Conservation (phyloP, 1,140 invertebrate genomes). For the Chironomus striatipennis region DNA sequence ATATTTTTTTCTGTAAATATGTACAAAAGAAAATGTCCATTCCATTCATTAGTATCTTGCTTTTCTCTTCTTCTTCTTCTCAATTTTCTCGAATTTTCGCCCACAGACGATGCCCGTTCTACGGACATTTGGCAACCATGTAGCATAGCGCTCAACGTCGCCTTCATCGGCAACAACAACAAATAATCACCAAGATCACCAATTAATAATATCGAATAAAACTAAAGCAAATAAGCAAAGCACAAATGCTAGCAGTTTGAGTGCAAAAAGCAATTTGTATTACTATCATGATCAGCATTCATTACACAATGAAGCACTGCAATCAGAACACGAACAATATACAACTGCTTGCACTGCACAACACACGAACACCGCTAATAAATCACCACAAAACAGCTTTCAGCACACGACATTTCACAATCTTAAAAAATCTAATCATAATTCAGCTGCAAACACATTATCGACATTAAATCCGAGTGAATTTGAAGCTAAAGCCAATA, state of each 20-base stretch:
- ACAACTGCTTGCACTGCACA: conserved; percentile 18
- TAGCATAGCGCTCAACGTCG: conserved; percentile 40
- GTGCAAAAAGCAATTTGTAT: conserved; percentile 24
- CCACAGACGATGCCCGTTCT: conserved; percentile 39
- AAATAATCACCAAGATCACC: conserved; percentile 27
- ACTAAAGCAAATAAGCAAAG: not conserved
- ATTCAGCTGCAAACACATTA: not conserved
- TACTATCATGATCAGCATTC: conserved; percentile 21
- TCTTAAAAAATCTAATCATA: not conserved
- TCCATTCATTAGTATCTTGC: not conserved
- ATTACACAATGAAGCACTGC: conserved; percentile 19
- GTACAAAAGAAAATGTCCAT: no score
- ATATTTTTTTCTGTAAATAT: no score
- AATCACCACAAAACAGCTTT: not conserved
- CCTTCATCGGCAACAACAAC: conserved; percentile 31
- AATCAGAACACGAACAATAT: conserved; percentile 15
- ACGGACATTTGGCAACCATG: conserved; percentile 41
- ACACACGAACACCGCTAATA: not conserved
- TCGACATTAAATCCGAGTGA: conserved; percentile 13
- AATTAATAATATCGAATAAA: conserved; percentile 23
- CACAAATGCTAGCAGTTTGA: conserved; percentile 15
- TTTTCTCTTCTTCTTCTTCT: conserved; percentile 2
- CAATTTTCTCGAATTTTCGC: not conserved
- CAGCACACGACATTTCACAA: conserved; percentile 21
- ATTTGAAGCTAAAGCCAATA: conserved; percentile 8